Percentiles rank a stretch among this genome's conserved stretches.
phyloP scores from a whole-genome alignment of 2,113 vertebrate genomes.

The Trachemys scripta region DNA sequence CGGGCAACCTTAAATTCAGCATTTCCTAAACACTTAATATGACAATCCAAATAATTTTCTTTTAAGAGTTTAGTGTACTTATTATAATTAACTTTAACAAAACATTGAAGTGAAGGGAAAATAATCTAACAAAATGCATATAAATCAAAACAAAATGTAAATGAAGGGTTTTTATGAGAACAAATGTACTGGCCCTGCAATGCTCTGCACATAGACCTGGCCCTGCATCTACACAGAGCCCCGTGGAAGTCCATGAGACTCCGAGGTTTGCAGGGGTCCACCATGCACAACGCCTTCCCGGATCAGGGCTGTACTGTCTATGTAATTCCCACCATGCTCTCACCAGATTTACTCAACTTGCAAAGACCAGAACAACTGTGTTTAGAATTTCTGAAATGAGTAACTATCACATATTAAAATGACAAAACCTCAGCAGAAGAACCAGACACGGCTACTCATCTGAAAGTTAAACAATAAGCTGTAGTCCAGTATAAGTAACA shows the following conservation, averaged over 20 bases:
- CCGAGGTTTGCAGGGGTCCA: neutral
- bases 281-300: accelerated
- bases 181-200: neutral
- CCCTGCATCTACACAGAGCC: neutral
- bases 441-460: neutral
- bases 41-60: neutral
- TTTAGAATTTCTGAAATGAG: neutral
- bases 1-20: accelerated
- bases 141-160: neutral
- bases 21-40: accelerated
- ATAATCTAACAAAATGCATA: neutral
- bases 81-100: neutral
- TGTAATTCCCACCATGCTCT: accelerated
- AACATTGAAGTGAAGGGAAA: neutral
- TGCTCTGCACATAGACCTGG: neutral
- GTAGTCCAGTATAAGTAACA: neutral
- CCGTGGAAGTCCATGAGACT: accelerated
- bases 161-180: neutral
- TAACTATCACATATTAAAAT: neutral
- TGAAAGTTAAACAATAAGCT: neutral
- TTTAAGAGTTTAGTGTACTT: accelerated
- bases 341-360: neutral
- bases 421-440: neutral
- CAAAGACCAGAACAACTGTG: neutral
- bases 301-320: neutral